phyloP scores from a whole-genome alignment of 2,113 vertebrate genomes.

The Orycteropus afer region DNA sequence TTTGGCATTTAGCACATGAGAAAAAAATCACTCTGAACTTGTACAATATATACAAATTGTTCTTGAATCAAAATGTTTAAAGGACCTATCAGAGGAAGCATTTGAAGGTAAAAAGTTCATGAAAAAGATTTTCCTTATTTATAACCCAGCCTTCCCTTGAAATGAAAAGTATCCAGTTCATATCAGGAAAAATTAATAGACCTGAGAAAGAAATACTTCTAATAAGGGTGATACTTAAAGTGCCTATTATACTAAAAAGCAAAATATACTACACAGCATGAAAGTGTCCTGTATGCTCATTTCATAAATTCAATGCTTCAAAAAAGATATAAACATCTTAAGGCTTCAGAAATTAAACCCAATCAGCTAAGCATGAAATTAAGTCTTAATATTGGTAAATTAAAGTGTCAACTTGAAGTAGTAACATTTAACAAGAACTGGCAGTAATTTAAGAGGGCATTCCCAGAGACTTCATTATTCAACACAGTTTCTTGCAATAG shows the following conservation, averaged over 20 bases:
- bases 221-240: conserved; percentile 46
- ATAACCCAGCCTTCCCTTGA: conserved; percentile 5
- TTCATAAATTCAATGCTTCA: conserved; percentile 18
- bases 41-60: conserved; percentile 19
- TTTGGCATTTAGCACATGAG: neutral
- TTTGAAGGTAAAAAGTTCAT: conserved; percentile 62
- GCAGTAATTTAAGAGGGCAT: conserved; percentile 6
- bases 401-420: neutral
- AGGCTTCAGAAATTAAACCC: conserved; percentile 23
- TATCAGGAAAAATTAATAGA: conserved; percentile 53
- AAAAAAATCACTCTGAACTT: neutral
- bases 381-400: neutral
- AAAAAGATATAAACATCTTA: conserved; percentile 19
- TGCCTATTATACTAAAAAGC: conserved; percentile 33
- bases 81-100: conserved; percentile 52
- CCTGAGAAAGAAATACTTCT: neutral
- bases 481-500: neutral
- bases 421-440: conserved; percentile 51
- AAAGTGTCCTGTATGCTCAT: neutral
- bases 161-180: conserved; percentile 28
- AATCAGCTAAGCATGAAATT: conserved; percentile 9
- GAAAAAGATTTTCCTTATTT: conserved; percentile 52
- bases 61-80: conserved; percentile 25
- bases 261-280: conserved; percentile 31
- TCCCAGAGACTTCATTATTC: conserved; percentile 21